Conservation (phyloP, 2,797 vertebrate species). For the Crenuchus spilurus region DNA sequence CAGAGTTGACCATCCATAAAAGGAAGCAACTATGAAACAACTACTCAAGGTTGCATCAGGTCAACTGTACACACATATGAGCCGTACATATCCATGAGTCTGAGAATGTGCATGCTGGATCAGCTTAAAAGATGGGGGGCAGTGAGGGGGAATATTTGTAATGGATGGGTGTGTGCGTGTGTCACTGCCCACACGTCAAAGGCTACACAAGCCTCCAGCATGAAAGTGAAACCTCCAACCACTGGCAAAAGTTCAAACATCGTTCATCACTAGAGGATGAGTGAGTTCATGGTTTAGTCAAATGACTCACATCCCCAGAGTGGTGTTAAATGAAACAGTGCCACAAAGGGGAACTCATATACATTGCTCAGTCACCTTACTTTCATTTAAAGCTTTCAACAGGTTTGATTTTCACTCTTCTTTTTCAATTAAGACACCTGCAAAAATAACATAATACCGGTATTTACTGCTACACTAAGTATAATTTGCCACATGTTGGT, state of each 20-base stretch:
- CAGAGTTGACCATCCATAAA: not conserved
- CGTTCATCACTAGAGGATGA: not conserved
- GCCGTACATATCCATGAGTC: not conserved
- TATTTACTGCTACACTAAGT: no score
- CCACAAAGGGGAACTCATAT: not conserved
- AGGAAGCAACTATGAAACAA: no score
- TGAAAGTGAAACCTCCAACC: slow-evolving; percentile 7
- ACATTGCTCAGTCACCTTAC: not conserved
- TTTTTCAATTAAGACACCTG: no score
- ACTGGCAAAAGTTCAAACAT: slow-evolving; percentile 16
- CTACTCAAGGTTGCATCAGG: not conserved
- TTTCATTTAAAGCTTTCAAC: not conserved
- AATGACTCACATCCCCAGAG: not conserved
- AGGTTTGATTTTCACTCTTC: not conserved
- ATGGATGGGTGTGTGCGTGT: slow-evolving; percentile 14
- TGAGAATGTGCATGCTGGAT: not conserved
- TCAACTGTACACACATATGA: not conserved
- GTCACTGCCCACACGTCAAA: not conserved
- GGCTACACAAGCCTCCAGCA: slow-evolving; percentile 8
- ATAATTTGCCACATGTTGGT: no score
- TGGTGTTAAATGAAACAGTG: not conserved
- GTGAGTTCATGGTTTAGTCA: not conserved
- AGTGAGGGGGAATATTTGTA: not conserved
- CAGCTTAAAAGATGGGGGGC: not conserved
- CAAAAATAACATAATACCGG: no score